Evolutionary conservation across 2,113 vertebrate species (phyloP), one percentile per base, ranked within the genome.

Genomic region (Hystrix brachyura): DNA sequence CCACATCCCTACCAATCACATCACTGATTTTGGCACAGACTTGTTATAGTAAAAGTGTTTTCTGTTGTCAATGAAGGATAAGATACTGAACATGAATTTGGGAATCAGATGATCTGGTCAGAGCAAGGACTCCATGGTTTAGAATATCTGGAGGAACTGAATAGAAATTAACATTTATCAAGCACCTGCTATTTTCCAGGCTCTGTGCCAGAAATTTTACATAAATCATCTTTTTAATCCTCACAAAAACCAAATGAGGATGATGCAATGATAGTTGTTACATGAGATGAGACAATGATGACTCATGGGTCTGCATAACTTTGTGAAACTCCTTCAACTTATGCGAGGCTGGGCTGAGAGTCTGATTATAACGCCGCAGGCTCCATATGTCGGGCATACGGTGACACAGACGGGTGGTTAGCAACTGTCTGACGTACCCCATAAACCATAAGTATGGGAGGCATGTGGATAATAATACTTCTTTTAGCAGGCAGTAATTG

Each of bases 111-210:
- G 69, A 96, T 90, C 18, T 84, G 92, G 85, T 51, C 38, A 65
- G 51, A 91, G 51, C 72, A 82, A 83, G n/a, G 18, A 11, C 27
- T 64, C 32, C 27, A 3, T 62, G 25, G 15, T 83, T 80, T 67
- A 86, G 34, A 72, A 76, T 88, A 86, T 72, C 57, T 91, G 43
- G 86, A 64, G n/a, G 18, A 95, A 69, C 11, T 53, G 57, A 95
- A 94, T 88, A 4, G 23, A 91, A 95, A 93, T 93, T 27, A 96
- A 62, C 48, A 95, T 71, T 95, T 94, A 59, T 94, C 57, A 94
- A 91, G 62, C 80, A 89, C 43, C 79, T 96, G 83, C 43, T 91
- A 57, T 85, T 92, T 97, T 96, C 83, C 13, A 93, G 86, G 72
- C 55, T 94, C 32, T 55, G 10, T 71, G 79, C 83, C 91, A 94